Evolutionary conservation across 2,888 invertebrate species (phyloP).

Genomic region (Lycophotia porphyrea): DNA sequence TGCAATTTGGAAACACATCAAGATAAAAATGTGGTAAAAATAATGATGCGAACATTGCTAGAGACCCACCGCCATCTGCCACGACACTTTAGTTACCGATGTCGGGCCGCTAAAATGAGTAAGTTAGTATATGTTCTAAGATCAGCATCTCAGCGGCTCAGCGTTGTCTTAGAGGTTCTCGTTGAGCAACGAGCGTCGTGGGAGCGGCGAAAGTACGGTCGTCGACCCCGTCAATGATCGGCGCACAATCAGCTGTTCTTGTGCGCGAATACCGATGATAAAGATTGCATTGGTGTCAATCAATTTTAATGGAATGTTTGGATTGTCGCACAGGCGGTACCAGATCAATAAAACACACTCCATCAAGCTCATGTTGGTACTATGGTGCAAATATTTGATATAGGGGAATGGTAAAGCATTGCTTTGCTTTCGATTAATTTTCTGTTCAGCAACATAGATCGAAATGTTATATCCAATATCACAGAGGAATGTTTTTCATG

Average conservation of each 20-base stretch:
- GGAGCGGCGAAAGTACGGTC: constrained; percentile 89
- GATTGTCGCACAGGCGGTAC: constrained; percentile 29
- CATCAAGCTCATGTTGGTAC: not conserved
- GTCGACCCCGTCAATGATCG: constrained; percentile 82
- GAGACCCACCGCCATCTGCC: constrained; percentile 19
- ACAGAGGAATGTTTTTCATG: constrained; percentile 28
- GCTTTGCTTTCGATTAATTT: constrained; percentile 6
- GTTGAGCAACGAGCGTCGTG: constrained; percentile 85
- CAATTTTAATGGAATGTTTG: constrained; percentile 63
- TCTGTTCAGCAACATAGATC: not conserved
- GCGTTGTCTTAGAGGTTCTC: constrained; percentile 77
- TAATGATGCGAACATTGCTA: constrained; percentile 22
- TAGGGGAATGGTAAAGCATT: constrained; percentile 9
- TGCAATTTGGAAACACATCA: constrained; percentile 54
- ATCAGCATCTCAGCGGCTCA: constrained; percentile 48
- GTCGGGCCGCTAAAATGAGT: constrained; percentile 60
- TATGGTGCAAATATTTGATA: constrained; percentile 12
- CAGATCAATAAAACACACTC: constrained; percentile 27
- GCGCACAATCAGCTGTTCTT: constrained; percentile 88
- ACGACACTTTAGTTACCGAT: constrained; percentile 42
- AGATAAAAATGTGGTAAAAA: constrained; percentile 39
- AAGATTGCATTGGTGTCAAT: constrained; percentile 71
- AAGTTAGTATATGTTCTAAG: constrained; percentile 43
- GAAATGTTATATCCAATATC: constrained; percentile 10
- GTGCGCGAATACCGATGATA: constrained; percentile 75